Evolutionary conservation across 2,888 invertebrate species (phyloP), one percentile per base, ranked within the genome.

Genomic region (Incurvaria masculella): DNA sequence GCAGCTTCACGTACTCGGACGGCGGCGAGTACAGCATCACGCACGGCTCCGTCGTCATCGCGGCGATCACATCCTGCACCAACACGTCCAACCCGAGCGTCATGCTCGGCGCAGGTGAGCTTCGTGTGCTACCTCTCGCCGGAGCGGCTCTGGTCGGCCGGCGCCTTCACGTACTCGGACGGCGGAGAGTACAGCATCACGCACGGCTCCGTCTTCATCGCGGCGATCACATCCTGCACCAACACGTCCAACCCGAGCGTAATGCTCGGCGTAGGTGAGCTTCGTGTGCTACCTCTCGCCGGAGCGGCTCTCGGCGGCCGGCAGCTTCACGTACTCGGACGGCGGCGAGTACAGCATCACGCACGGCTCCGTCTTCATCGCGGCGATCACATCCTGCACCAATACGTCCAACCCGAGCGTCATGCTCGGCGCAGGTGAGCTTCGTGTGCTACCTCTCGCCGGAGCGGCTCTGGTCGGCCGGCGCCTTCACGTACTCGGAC

Each of bases 221-320:
- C 95, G 1, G 95, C 96, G 44, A 95, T 96, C 53, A 96, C 95
- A 6, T 92, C 92, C 48, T 97, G 96, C 68, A 96, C 96, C 45
- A 97, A 97, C 67, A 96, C 96, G 8, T 91, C 91, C 63, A 96
- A 96, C 68, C 95, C 96, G 0, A 92, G 92, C 55, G 95, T 96
- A 16, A 96, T 96, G 95, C 79, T 96, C 27, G 95, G 94, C 40
- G 94, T 95, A 60, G 92, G 91, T 84, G 65, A 57, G 60, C n/a
- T n/a, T n/a, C n/a, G n/a, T n/a, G n/a, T n/a, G n/a, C n/a, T n/a
- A n/a, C n/a, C 75, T 97, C 47, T 65, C 85, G 0, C 69, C 80
- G 0, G 82, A 83, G 1, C 88, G 88, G 62, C 66, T 91, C 2
- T 60, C 72, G 0, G 70, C 84, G 0, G 72, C 75, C 2, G 89